A percentile compares a stretch with the other conserved stretches of the same genome.
These are phyloP conservation scores for Conus canariensis DNA, from an alignment of 2,888 invertebrate species.

Conservation along the genomic window DNA sequence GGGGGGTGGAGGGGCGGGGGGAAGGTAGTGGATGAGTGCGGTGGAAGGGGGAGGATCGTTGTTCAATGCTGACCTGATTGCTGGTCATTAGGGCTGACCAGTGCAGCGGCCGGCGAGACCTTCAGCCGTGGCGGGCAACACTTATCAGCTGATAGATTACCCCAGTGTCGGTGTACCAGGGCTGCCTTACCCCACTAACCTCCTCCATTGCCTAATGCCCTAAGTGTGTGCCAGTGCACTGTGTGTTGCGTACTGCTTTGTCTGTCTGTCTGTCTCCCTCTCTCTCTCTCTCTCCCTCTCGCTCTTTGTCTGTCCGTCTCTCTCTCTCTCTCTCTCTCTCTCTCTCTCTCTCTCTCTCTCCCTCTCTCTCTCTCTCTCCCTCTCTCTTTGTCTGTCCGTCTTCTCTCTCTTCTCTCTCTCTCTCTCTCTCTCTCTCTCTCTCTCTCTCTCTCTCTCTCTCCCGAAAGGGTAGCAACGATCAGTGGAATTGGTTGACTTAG, in stretches of 20 bases:
- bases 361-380: not conserved
- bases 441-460: conserved; percentile 41
- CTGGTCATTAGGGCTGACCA: conserved; percentile 6
- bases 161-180: not conserved
- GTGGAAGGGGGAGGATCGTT: not conserved
- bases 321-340: conserved; percentile 30
- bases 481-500: too few species aligned
- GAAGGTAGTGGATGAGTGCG: not conserved
- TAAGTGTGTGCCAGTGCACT: not conserved
- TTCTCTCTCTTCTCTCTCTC: not conserved
- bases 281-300: conserved; percentile 43
- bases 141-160: conserved; percentile 16
- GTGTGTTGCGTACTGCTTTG: not conserved
- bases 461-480: not conserved
- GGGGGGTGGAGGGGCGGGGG: not conserved
- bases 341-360: not conserved
- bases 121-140: not conserved
- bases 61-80: not conserved
- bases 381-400: not conserved
- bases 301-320: not conserved
- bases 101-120: not conserved
- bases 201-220: conserved; percentile 2
- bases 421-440: too few species aligned
- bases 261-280: conserved; percentile 10
- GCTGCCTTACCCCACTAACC: not conserved